Base-by-base conservation (phyloP, 2,797 vertebrate genomes). In the Sebastes kiyomatsui region DNA sequence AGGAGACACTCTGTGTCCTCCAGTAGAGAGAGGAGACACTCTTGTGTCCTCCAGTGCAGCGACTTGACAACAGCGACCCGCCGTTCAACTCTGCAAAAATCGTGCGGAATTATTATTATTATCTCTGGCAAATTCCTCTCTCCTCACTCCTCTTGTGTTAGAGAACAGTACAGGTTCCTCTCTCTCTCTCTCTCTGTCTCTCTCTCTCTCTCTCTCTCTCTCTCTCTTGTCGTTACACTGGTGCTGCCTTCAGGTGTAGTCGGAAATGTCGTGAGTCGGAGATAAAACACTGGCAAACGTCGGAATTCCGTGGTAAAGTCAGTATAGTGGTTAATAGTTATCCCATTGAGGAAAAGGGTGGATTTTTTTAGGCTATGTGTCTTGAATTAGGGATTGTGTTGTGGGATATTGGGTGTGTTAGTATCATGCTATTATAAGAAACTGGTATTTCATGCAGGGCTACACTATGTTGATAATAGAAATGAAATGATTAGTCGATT, bases 151-250 rank as follows among this genome's bases (percentile, higher is more conserved):
- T 14, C 35, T 83, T 81, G 72, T 87, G 83, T 69, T 82, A 79
- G 85, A 92, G 80, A 88, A 88, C 90, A 92, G 92, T 91, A 90
- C 91, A 96, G 96, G 96, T 96, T 95, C 87, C 93, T 82, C 89
- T 84, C 86, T 82, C 88, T 83, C 82, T 81, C 81, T 73, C 83
- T 82, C 79, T 56, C 77, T 75, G 62, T 80, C 75, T 72, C 79
- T 80, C 77, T 78, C 62, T 74, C n/a, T 56, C 49, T 71, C 25
- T 33, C 9, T 10, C 1, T 33, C 3, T 33, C 92, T 83, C 88
- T 84, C 86, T 82, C 84, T 71, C 81, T 67, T 88, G 87, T 93
- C 88, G 92, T 94, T 95, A 93, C 93, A 87, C 94, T 93, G 87
- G 82, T 91, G 94, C 91, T 95, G 86, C 93, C 79, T 94, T 94